phyloP scores from a whole-genome alignment of 2,113 vertebrate genomes.

The Hemicordylus capensis region DNA sequence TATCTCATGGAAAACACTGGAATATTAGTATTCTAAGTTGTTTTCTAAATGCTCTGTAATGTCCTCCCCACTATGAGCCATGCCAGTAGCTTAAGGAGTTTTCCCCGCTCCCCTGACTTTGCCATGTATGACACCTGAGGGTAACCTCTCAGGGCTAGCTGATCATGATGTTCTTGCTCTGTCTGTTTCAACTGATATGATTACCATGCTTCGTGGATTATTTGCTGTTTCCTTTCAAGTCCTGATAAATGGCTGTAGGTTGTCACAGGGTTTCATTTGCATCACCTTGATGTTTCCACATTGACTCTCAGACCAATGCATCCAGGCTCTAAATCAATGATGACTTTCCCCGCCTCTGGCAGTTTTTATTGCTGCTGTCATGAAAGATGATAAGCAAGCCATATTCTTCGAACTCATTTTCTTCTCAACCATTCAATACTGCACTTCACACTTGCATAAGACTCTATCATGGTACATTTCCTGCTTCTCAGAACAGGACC shows the following conservation, averaged over 20 bases:
- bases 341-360: neutral
- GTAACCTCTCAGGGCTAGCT: conserved; percentile 11
- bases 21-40: neutral
- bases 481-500: conserved; percentile 16
- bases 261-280: conserved; percentile 28
- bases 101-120: neutral
- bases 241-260: conserved; percentile 4
- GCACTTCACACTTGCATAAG: conserved; percentile 18
- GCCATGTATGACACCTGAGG: neutral
- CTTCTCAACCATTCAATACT: conserved; percentile 24
- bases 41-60: neutral
- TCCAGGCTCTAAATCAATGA: neutral
- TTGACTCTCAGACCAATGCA: neutral
- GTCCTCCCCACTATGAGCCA: neutral
- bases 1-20: neutral
- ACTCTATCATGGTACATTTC: conserved; percentile 16
- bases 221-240: conserved; percentile 18
- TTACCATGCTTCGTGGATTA: conserved; percentile 1
- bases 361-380: neutral
- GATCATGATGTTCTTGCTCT: neutral
- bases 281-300: neutral
- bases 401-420: neutral
- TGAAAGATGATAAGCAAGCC: neutral
- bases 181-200: neutral
- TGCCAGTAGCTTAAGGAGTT: neutral